These are phyloP conservation scores for Numenius phaeopus DNA, from an alignment of 2,797 vertebrate genomes.

Conservation along the genomic window DNA sequence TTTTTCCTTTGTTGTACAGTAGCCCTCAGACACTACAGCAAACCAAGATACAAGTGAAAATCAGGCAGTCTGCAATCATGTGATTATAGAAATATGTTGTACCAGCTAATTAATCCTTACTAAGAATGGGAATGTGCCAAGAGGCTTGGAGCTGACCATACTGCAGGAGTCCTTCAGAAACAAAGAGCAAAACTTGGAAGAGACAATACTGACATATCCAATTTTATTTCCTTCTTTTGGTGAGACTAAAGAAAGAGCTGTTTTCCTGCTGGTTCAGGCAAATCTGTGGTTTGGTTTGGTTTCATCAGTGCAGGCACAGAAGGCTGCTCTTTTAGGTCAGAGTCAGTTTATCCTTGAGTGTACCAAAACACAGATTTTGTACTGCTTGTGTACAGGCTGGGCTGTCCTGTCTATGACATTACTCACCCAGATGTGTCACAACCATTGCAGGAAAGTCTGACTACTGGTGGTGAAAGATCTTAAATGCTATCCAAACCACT, in stretches of 20 bases:
- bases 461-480: neutral
- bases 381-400: neutral
- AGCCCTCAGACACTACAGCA: neutral
- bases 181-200: neutral
- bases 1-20: neutral
- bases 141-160: neutral
- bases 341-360: rapidly evolving
- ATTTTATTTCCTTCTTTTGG: neutral
- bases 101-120: neutral
- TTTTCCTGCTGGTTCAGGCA: neutral
- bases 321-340: neutral
- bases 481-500: neutral
- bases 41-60: neutral
- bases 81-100: neutral
- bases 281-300: neutral
- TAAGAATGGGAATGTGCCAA: neutral
- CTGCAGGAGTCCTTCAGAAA: neutral
- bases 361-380: neutral
- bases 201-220: neutral
- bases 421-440: neutral
- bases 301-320: neutral
- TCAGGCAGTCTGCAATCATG: neutral
- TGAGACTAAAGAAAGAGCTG: neutral
- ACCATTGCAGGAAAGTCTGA: neutral
- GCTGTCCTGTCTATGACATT: neutral